phyloP scores from a whole-genome alignment of 2,113 vertebrate genomes.

The Sebastes schlegelii region DNA sequence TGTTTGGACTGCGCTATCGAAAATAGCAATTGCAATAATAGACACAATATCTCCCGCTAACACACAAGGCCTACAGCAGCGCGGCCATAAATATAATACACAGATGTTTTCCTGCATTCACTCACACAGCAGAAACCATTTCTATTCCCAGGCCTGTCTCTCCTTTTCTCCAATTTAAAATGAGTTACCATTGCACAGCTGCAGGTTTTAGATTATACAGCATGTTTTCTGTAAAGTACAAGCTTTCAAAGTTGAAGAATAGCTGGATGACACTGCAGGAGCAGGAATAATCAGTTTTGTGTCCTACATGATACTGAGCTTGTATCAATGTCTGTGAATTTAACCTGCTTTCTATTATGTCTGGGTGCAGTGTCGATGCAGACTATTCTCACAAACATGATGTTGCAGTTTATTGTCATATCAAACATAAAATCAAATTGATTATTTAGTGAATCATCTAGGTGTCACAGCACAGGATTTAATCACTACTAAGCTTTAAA shows the following conservation, averaged over 20 bases:
- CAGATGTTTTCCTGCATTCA: slow-evolving; percentile 23
- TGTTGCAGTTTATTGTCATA: neutral
- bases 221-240: slow-evolving; percentile 22
- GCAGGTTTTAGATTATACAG: slow-evolving; percentile 48
- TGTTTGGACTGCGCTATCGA: slow-evolving; percentile 14
- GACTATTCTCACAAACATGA: neutral
- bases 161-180: slow-evolving; percentile 21
- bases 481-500: neutral
- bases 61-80: slow-evolving; percentile 21
- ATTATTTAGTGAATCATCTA: neutral
- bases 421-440: neutral
- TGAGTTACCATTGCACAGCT: slow-evolving; percentile 34
- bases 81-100: neutral
- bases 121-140: neutral
- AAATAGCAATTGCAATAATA: slow-evolving; percentile 35
- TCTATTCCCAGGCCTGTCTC: slow-evolving; percentile 3
- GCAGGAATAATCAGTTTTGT: slow-evolving; percentile 40
- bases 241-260: slow-evolving; percentile 34
- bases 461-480: neutral
- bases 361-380: neutral
- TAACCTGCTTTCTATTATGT: slow-evolving; percentile 8
- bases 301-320: slow-evolving; percentile 34
- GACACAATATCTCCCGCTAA: slow-evolving; percentile 38
- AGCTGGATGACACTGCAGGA: slow-evolving; percentile 11
- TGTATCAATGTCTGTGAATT: neutral